phyloP scores from a whole-genome alignment of 2,888 invertebrate genomes.

The Gastrophysa polygoni region DNA sequence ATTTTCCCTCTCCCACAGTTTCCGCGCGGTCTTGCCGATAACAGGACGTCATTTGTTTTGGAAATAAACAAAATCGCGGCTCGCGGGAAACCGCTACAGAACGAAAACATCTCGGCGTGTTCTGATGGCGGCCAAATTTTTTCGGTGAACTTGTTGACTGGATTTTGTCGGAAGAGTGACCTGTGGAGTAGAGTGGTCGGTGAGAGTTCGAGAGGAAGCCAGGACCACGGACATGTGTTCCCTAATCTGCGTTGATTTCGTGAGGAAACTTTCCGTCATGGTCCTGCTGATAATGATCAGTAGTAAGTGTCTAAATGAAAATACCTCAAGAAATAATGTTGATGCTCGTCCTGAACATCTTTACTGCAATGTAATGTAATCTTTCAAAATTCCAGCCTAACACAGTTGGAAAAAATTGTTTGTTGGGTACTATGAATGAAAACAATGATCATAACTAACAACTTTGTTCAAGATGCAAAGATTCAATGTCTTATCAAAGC shows the following conservation, averaged over 20 bases:
- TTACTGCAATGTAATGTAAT: too few relatives aligned
- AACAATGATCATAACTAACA: too few relatives aligned
- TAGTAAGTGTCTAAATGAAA: constrained; percentile 24
- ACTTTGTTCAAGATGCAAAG: too few relatives aligned
- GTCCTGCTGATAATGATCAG: constrained; percentile 15
- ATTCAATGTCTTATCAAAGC: too few relatives aligned
- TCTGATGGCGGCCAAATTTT: too few relatives aligned
- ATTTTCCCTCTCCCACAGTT: constrained; percentile 53
- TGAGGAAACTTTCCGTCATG: constrained; percentile 17
- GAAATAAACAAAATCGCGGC: constrained; percentile 13
- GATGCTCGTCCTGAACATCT: too few relatives aligned
- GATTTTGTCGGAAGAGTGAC: neutral
- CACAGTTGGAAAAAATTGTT: too few relatives aligned
- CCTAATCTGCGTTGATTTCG: constrained; percentile 4
- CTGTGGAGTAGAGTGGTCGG: neutral
- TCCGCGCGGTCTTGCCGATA: constrained; percentile 53
- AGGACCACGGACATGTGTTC: constrained; percentile 14
- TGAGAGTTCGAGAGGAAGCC: constrained; percentile 4
- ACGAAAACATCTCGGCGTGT: neutral
- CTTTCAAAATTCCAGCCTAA: too few relatives aligned
- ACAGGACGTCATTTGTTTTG: constrained; percentile 45
- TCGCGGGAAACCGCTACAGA: too few relatives aligned
- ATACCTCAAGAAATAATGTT: neutral
- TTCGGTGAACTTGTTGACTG: neutral
- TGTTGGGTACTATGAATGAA: too few relatives aligned